Conservation (phyloP, 2,888 invertebrate genomes). For the Agrochola lychnidis region DNA sequence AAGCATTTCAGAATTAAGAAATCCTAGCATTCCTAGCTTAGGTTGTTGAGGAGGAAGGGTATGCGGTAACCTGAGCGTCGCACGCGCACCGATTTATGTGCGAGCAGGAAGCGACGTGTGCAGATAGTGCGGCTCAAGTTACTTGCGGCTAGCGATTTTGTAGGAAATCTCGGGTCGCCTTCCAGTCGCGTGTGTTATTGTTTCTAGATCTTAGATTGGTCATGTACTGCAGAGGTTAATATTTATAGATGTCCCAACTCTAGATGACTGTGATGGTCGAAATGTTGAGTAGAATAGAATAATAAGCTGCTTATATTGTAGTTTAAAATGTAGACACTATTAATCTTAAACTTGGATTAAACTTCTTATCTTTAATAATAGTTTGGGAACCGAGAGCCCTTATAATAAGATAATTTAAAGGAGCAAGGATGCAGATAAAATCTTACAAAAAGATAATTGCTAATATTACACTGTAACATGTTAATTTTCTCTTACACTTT, state of each 20-base stretch:
- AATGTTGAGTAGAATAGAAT: neutral
- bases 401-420: slow-evolving; percentile 7
- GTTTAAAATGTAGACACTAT: neutral
- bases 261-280: neutral
- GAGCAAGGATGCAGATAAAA: slow-evolving; percentile 20
- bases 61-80: slow-evolving; percentile 60
- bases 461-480: slow-evolving; percentile 57
- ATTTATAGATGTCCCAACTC: neutral
- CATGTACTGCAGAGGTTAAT: neutral
- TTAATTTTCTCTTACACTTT: slow-evolving; percentile 68
- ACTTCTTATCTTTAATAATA: neutral
- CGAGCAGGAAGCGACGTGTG: slow-evolving; percentile 60
- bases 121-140: slow-evolving; percentile 54
- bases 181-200: slow-evolving; percentile 35
- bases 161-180: slow-evolving; percentile 33
- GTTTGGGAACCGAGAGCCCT: neutral
- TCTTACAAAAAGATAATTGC: slow-evolving; percentile 34
- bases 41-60: slow-evolving; percentile 49
- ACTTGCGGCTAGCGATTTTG: slow-evolving; percentile 39
- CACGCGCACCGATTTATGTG: slow-evolving; percentile 58
- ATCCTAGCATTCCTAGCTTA: slow-evolving; percentile 18
- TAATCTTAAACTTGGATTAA: neutral
- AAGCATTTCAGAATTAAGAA: neutral
- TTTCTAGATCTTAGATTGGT: slow-evolving; percentile 36
- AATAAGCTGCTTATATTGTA: neutral